phyloP scores from a whole-genome alignment of 2,888 invertebrate species.

The Orthosia gracilis region DNA sequence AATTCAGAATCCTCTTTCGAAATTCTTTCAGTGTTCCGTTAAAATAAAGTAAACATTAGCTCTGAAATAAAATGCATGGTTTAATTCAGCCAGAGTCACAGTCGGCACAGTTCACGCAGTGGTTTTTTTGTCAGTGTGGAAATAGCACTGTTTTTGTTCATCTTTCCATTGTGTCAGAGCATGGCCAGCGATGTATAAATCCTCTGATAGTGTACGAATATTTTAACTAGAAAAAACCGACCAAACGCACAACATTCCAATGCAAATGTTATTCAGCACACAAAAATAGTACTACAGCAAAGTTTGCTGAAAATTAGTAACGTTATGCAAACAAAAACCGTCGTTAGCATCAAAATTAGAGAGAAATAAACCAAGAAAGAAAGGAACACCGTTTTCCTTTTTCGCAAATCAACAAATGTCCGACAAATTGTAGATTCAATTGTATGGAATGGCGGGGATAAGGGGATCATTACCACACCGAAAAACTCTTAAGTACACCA shows the following conservation, averaged over 20 bases:
- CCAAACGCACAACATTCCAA: conserved; percentile 71
- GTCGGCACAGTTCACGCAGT: conserved; percentile 66
- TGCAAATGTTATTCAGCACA: conserved; percentile 69
- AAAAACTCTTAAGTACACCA: conserved; percentile 77
- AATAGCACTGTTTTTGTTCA: conserved; percentile 85
- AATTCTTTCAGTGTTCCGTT: conserved; percentile 26
- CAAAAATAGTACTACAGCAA: conserved; percentile 38
- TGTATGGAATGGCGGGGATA: conserved; percentile 70
- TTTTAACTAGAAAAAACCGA: conserved; percentile 81
- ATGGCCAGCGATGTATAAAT: conserved; percentile 85
- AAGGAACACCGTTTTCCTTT: conserved; percentile 49
- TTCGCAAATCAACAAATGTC: conserved; percentile 56
- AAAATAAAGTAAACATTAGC: conserved; percentile 62
- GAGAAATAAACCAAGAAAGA: conserved; percentile 29
- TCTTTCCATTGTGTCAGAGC: conserved; percentile 84
- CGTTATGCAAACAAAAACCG: conserved; percentile 29
- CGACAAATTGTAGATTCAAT: conserved; percentile 70
- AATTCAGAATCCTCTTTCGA: conserved; percentile 9
- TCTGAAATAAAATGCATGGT: conserved; percentile 58
- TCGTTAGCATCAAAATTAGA: conserved; percentile 31
- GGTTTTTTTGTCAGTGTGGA: conserved; percentile 73
- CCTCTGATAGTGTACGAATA: conserved; percentile 85
- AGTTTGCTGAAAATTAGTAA: conserved; percentile 25
- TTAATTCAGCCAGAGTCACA: conserved; percentile 64
- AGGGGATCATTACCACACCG: conserved; percentile 80